Evolutionary conservation across 2,113 vertebrate genomes (phyloP).

Genomic region (Toxostoma redivivum): DNA sequence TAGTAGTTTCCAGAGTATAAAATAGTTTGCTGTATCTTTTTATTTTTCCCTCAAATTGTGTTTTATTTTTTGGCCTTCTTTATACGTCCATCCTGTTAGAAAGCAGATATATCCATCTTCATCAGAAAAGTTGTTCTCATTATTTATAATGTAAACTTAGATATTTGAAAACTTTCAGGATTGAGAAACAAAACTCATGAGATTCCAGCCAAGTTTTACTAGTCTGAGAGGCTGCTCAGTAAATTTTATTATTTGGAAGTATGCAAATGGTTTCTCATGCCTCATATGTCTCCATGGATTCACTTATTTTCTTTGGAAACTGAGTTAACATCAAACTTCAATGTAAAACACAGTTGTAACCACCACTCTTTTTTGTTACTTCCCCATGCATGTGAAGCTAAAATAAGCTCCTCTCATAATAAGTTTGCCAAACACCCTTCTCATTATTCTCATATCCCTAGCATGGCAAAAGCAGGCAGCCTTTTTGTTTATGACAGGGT

Average conservation of each 20-base stretch:
- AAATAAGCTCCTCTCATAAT: background rate
- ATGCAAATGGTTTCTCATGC: background rate
- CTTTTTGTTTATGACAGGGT: background rate
- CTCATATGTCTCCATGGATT: background rate
- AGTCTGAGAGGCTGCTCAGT: background rate
- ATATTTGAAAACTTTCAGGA: background rate
- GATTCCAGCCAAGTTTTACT: background rate
- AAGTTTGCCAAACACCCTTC: background rate
- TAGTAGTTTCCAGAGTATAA: background rate
- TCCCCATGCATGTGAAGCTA: background rate
- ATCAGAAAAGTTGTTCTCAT: background rate
- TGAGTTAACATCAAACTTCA: background rate
- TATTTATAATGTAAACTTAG: background rate
- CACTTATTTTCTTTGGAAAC: background rate
- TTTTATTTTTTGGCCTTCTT: background rate
- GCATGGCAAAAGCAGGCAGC: background rate
- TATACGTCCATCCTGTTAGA: background rate
- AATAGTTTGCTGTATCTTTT: background rate
- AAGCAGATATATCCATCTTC: background rate
- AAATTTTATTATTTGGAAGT: background rate
- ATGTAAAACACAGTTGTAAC: background rate
- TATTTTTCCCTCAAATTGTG: background rate
- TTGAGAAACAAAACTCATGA: background rate
- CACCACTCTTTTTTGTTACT: background rate
- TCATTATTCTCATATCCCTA: background rate